Conservation (phyloP, 2,888 invertebrate species). For the Andrena haemorrhoa region DNA sequence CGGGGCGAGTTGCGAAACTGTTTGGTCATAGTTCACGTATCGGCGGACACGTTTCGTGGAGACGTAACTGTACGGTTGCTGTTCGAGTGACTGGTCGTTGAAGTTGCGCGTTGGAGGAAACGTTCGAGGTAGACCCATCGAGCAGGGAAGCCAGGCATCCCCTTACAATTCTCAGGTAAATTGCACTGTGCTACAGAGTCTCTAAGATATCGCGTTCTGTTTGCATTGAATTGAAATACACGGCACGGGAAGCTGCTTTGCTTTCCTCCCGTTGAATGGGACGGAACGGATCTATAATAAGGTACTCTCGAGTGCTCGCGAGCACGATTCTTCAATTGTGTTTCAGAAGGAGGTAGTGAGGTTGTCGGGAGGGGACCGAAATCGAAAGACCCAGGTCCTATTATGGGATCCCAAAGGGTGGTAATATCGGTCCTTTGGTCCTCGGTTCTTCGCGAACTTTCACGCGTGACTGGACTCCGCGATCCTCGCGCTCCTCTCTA, state of each 20-base stretch:
- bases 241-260: neutral
- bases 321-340: constrained; percentile 1
- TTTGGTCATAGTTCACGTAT: too few relatives aligned
- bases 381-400: neutral
- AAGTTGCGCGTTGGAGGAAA: too few relatives aligned
- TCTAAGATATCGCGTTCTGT: neutral
- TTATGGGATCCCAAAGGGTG: constrained; percentile 9
- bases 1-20: too few relatives aligned
- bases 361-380: neutral
- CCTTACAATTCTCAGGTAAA: neutral
- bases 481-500: neutral
- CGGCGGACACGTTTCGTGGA: too few relatives aligned
- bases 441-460: constrained; percentile 16
- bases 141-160: neutral
- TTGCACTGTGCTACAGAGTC: neutral
- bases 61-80: too few relatives aligned
- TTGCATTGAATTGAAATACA: neutral
- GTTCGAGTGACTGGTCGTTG: too few relatives aligned
- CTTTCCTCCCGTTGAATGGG: neutral
- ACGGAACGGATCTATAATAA: constrained; percentile 1
- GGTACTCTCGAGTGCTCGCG: neutral
- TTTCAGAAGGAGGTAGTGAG: neutral
- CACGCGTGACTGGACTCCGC: constrained; percentile 10
- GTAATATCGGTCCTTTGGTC: constrained; percentile 1
- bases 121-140: too few relatives aligned